Evolutionary conservation across 1,140 invertebrate genomes (phyloP).

Genomic region (Homarus americanus): DNA sequence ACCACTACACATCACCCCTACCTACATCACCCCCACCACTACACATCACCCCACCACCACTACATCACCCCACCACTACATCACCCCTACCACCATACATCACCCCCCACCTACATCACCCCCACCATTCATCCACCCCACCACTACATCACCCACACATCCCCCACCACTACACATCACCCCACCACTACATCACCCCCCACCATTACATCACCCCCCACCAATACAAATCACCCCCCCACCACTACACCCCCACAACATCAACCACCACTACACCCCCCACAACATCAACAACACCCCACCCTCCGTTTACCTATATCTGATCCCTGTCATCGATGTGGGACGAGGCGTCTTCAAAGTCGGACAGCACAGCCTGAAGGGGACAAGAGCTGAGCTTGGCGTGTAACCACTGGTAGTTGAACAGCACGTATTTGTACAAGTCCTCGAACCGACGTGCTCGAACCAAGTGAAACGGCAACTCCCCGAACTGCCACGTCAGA

Average conservation of each 20-base stretch:
- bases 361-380: constrained; percentile 93
- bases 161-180: background rate
- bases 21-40: no score
- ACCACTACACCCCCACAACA: background rate
- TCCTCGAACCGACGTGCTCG: constrained; percentile 94
- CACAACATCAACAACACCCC: background rate
- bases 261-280: background rate
- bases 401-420: constrained; percentile 98
- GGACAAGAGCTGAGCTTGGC: constrained; percentile 97
- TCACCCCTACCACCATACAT: background rate
- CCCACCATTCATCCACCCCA: background rate
- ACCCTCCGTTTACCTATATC: constrained; percentile 81
- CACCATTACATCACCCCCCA: no score
- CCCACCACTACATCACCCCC: background rate
- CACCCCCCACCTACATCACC: background rate
- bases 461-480: constrained; percentile 96
- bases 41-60: no score
- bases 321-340: constrained; percentile 92
- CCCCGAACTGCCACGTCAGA: constrained; percentile 89
- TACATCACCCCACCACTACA: background rate
- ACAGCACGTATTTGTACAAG: constrained; percentile 94
- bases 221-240: background rate
- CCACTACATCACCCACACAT: background rate
- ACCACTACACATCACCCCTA: no score
- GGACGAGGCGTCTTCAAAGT: constrained; percentile 95